phyloP scores from a whole-genome alignment of 2,888 invertebrate genomes.

The Spodoptera exigua region DNA sequence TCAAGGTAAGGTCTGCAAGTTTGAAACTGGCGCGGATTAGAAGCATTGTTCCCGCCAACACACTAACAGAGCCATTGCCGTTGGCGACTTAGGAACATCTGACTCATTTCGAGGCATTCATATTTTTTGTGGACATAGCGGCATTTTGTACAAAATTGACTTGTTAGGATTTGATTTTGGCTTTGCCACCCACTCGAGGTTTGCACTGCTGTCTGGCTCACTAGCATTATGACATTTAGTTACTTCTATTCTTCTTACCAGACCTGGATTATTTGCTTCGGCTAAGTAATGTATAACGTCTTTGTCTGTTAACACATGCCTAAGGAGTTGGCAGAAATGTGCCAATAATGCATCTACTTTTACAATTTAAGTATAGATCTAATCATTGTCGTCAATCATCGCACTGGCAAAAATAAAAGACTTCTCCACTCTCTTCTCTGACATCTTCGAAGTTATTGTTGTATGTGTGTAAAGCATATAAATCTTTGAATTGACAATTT shows the following conservation, averaged over 20 bases:
- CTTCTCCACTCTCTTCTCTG: no score
- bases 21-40: constrained; percentile 75
- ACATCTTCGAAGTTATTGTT: no score
- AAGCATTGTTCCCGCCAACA: constrained; percentile 87
- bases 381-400: no score
- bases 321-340: no score
- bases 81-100: constrained; percentile 64
- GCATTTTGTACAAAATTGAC: constrained; percentile 61
- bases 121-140: constrained; percentile 62
- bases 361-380: no score
- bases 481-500: no score
- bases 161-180: constrained; percentile 63
- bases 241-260: no score
- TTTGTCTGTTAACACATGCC: constrained; percentile 17
- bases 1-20: constrained; percentile 88
- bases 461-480: no score
- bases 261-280: no score
- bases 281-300: constrained; percentile 3
- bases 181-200: constrained; percentile 64
- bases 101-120: constrained; percentile 65
- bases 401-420: no score
- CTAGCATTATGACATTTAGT: no score
- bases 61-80: constrained; percentile 70
- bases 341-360: no score
- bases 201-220: constrained; percentile 35